phyloP scores from a whole-genome alignment of 2,113 vertebrate species.

The Phocoena phocoena region DNA sequence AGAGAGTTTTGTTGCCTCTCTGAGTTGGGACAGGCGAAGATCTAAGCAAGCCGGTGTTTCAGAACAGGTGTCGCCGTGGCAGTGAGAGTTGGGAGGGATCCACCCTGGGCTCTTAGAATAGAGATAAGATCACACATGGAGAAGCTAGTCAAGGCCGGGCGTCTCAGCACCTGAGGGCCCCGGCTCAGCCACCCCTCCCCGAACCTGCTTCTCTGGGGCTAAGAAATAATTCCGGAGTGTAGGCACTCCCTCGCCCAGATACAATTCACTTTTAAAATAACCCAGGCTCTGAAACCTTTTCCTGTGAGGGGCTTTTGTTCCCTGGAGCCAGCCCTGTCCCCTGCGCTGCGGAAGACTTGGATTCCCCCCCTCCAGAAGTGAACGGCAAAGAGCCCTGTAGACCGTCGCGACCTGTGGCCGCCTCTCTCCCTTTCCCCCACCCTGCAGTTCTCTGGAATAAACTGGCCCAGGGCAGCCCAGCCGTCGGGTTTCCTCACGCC shows the following conservation, averaged over 20 bases:
- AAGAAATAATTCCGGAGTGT: conserved; percentile 9
- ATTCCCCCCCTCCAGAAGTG: neutral
- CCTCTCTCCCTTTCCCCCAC: neutral
- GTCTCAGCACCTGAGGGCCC: neutral
- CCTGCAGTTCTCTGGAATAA: neutral
- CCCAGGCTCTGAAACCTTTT: neutral
- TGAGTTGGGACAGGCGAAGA: neutral
- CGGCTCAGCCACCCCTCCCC: neutral
- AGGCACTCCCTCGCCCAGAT: neutral
- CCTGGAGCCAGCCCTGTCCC: neutral
- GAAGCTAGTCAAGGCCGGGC: neutral
- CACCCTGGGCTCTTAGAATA: neutral
- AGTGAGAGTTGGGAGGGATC: neutral
- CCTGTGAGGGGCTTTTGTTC: neutral
- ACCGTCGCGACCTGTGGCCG: neutral
- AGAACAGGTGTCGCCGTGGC: conserved; percentile 58
- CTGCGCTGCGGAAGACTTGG: neutral
- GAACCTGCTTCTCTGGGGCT: neutral
- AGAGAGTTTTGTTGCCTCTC: conserved; percentile 16
- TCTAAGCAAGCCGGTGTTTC: conserved; percentile 12
- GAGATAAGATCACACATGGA: neutral
- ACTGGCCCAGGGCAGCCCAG: neutral
- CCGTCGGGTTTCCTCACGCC: neutral
- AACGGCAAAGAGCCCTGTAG: neutral
- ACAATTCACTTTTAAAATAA: conserved; percentile 50